A percentile compares a stretch with the other conserved stretches of the same genome.
Evolutionary conservation across 2,888 invertebrate genomes (phyloP).

Genomic region (Drosophila lacicola): DNA sequence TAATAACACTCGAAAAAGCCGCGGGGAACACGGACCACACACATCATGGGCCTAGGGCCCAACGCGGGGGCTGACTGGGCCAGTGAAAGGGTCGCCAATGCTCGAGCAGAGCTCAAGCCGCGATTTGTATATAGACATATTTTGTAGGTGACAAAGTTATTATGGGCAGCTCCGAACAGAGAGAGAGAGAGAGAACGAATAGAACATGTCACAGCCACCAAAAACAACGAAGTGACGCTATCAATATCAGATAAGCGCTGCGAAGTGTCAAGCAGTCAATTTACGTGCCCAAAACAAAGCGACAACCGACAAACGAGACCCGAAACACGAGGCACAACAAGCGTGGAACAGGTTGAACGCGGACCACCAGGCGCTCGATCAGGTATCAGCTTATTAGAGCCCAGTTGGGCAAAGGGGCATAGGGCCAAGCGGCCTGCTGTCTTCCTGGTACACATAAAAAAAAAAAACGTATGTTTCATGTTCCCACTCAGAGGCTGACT

Average conservation of each 20-base stretch:
- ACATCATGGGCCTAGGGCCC: constrained; percentile 44
- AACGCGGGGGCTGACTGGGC: constrained; percentile 60
- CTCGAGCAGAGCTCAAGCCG: neutral
- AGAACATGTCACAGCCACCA: constrained; percentile 20
- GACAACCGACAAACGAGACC: constrained; percentile 39
- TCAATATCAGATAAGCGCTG: constrained; percentile 76
- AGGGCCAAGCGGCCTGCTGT: constrained; percentile 62
- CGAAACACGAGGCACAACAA: constrained; percentile 10
- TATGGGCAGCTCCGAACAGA: constrained; percentile 48
- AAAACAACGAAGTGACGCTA: constrained; percentile 68
- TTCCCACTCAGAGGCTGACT: no score
- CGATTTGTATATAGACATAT: constrained; percentile 66
- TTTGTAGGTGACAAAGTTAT: constrained; percentile 84
- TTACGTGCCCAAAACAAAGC: constrained; percentile 80
- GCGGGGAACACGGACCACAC: constrained; percentile 64
- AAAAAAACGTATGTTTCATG: neutral
- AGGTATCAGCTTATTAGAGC: constrained; percentile 52
- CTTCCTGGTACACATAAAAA: constrained; percentile 72
- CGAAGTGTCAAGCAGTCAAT: constrained; percentile 77
- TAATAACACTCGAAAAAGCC: constrained; percentile 71
- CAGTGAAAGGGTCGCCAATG: constrained; percentile 59
- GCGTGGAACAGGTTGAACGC: constrained; percentile 64
- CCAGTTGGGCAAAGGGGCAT: neutral
- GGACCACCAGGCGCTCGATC: constrained; percentile 69
- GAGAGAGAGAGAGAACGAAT: neutral